Conservation (phyloP, 2,113 vertebrate genomes). For the Neoarius graeffei region DNA sequence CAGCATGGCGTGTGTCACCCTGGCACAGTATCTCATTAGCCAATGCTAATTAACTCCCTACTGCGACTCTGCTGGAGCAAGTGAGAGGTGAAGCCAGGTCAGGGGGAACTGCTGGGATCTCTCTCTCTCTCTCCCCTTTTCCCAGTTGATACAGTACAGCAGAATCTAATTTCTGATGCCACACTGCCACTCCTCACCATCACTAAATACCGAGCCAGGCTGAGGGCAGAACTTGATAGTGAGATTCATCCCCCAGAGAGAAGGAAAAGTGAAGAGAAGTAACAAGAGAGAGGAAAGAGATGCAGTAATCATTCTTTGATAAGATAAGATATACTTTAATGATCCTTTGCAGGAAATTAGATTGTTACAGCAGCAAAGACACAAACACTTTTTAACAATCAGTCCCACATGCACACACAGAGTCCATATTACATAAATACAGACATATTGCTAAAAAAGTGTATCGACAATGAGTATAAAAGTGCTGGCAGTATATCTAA, state of each 20-base stretch:
- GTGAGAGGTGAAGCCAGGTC: conserved; percentile 44
- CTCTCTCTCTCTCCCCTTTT: conserved; percentile 9
- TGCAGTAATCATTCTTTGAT: background rate
- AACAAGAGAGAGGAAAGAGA: background rate
- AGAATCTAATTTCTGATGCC: conserved; percentile 26
- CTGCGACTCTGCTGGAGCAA: conserved; percentile 45
- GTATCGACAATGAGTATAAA: too few relatives aligned
- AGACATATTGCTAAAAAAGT: too few relatives aligned
- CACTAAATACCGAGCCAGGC: conserved; percentile 17
- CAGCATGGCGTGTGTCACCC: conserved; percentile 33
- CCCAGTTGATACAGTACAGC: conserved; percentile 1
- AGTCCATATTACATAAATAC: too few relatives aligned
- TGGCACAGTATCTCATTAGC: conserved; percentile 54
- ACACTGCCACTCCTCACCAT: conserved; percentile 25
- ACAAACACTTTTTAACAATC: too few relatives aligned
- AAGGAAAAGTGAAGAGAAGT: background rate
- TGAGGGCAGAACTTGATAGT: conserved; percentile 11
- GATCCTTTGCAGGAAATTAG: too few relatives aligned
- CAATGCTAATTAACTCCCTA: conserved; percentile 56
- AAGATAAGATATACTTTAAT: too few relatives aligned
- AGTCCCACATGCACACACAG: too few relatives aligned
- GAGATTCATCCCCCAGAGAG: background rate
- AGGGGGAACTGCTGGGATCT: conserved; percentile 33
- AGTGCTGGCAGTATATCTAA: too few relatives aligned
- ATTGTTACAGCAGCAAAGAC: too few relatives aligned